phyloP scores from a whole-genome alignment of 2,113 vertebrate genomes.

The Tetrao urogallus region DNA sequence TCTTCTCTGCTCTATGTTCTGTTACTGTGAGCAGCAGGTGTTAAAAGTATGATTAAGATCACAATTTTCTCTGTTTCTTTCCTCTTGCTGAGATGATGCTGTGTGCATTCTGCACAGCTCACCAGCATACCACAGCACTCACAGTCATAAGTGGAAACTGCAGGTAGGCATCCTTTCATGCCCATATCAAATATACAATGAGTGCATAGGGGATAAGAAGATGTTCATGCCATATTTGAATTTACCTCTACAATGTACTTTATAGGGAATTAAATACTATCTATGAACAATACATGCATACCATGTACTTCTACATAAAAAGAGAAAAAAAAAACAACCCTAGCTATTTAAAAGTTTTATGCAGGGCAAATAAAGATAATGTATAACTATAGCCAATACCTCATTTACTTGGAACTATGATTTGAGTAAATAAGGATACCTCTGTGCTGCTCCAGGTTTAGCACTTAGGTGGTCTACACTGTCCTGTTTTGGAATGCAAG shows the following conservation, averaged over 20 bases:
- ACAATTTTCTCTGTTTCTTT: background rate
- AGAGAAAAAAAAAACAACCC: background rate
- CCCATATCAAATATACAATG: fast-evolving
- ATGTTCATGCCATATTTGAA: background rate
- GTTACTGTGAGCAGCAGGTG: background rate
- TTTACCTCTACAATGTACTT: background rate
- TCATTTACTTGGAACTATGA: constrained; percentile 37
- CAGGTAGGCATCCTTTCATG: background rate
- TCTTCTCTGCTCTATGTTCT: background rate
- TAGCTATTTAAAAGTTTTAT: background rate
- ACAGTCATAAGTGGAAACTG: background rate
- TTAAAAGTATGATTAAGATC: background rate
- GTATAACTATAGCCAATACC: background rate
- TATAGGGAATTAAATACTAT: background rate
- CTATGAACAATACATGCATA: background rate
- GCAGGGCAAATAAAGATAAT: background rate
- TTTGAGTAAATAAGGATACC: constrained; percentile 73
- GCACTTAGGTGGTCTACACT: constrained; percentile 83
- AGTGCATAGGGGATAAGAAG: background rate
- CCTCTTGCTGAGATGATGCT: background rate
- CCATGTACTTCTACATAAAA: background rate
- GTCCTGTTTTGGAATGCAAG: constrained; percentile 81
- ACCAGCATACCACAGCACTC: background rate
- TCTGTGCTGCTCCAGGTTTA: constrained; percentile 75
- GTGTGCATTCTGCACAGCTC: background rate